Conservation (phyloP, 2,888 invertebrate species). For the Omphaloscelis lunosa region DNA sequence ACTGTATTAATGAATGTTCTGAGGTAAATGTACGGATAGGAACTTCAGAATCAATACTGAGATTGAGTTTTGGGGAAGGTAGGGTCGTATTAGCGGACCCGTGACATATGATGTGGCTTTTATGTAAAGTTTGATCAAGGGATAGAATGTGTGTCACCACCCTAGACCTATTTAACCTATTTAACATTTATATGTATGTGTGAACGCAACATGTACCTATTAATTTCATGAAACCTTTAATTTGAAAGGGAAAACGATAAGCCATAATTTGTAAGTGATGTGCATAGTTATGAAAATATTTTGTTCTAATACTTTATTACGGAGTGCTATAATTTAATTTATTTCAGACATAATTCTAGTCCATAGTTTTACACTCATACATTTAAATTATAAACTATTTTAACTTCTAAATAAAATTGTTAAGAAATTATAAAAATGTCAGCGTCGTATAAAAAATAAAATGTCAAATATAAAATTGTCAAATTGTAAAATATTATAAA, state of each 20-base stretch:
- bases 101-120: slow-evolving; percentile 14
- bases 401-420: too few relatives aligned
- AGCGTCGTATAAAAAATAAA: too few relatives aligned
- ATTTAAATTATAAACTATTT: too few relatives aligned
- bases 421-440: too few relatives aligned
- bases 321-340: background rate
- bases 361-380: too few relatives aligned
- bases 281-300: background rate
- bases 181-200: slow-evolving; percentile 7
- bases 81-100: slow-evolving; percentile 10
- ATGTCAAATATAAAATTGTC: too few relatives aligned
- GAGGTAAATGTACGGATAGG: slow-evolving; percentile 2
- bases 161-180: slow-evolving; percentile 7
- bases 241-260: background rate
- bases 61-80: slow-evolving; percentile 11
- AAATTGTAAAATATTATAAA: too few relatives aligned
- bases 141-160: slow-evolving; percentile 9
- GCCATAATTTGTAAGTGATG: background rate
- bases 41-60: slow-evolving; percentile 35
- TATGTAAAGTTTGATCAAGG: slow-evolving; percentile 20
- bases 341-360: too few relatives aligned
- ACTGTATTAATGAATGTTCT: slow-evolving; percentile 15
- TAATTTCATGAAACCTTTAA: slow-evolving; percentile 4
- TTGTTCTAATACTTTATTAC: background rate
- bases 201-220: background rate